phyloP scores from a whole-genome alignment of 2,888 invertebrate species.

The Onchidella celtica region DNA sequence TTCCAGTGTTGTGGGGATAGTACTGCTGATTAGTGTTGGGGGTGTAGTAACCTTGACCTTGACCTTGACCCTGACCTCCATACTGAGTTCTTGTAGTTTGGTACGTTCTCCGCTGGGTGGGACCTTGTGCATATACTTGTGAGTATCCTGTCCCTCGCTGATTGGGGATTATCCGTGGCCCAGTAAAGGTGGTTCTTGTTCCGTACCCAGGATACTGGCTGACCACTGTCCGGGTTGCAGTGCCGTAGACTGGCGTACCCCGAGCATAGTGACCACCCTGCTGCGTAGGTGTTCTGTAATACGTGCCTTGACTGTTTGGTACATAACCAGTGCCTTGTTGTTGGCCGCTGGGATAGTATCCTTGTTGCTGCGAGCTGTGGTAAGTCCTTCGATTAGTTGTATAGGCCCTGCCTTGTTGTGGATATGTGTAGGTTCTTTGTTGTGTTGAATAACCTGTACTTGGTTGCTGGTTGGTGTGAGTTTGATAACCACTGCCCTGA shows the following conservation, averaged over 20 bases:
- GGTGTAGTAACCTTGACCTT: background rate
- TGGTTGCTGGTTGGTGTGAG: background rate
- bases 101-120: background rate
- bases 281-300: background rate
- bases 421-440: too few species aligned
- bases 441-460: too few species aligned
- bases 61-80: background rate
- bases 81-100: background rate
- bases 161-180: background rate
- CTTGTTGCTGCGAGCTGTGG: too few species aligned
- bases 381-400: too few species aligned
- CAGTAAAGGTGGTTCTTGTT: background rate
- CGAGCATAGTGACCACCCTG: background rate
- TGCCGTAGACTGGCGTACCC: background rate
- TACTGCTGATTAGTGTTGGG: too few species aligned
- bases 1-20: background rate
- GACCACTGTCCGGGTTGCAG: background rate
- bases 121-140: background rate
- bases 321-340: background rate
- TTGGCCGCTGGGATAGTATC: background rate
- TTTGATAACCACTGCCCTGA: background rate
- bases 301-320: background rate
- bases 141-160: background rate
- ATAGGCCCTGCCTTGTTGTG: too few species aligned
- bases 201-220: background rate